These are phyloP conservation scores for Drosophila borborema DNA, from an alignment of 2,888 invertebrate species.

Conservation along the genomic window DNA sequence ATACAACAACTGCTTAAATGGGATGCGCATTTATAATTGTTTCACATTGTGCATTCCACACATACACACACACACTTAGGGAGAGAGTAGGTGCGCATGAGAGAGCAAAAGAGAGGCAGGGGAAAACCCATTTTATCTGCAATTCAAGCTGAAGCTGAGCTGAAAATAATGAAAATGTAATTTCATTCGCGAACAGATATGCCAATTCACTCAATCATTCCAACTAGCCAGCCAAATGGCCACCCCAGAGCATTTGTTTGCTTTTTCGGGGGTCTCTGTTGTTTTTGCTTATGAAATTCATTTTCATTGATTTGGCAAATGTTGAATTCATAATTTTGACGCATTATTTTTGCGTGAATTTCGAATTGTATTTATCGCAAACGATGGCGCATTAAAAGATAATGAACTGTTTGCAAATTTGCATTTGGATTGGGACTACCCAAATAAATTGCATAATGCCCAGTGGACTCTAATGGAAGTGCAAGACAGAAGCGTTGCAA, in stretches of 20 bases:
- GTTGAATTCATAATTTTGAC: slow-evolving; percentile 82
- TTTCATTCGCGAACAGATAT: slow-evolving; percentile 63
- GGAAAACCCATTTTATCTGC: slow-evolving; percentile 46
- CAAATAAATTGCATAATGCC: slow-evolving; percentile 20
- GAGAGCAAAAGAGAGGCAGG: not conserved
- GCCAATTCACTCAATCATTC: slow-evolving; percentile 56
- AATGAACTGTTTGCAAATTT: slow-evolving; percentile 58
- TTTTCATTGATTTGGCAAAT: slow-evolving; percentile 80
- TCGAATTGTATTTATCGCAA: slow-evolving; percentile 66
- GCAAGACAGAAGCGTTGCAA: not conserved
- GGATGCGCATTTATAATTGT: slow-evolving; percentile 79
- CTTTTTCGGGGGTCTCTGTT: slow-evolving; percentile 43
- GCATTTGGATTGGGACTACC: slow-evolving; percentile 55
- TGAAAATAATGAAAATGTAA: slow-evolving; percentile 79
- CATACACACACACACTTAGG: not conserved
- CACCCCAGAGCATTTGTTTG: slow-evolving; percentile 47
- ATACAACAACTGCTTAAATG: slow-evolving; percentile 54
- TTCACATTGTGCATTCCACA: slow-evolving; percentile 46
- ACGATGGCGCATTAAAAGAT: slow-evolving; percentile 70
- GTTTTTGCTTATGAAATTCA: slow-evolving; percentile 75
- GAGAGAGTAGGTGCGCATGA: not conserved
- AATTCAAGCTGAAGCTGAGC: slow-evolving; percentile 34
- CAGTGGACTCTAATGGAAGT: slow-evolving; percentile 34
- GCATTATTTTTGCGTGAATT: slow-evolving; percentile 81
- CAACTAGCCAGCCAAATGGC: not conserved